phyloP scores from a whole-genome alignment of 2,888 invertebrate genomes.

The Dorcus parallelipipedus region DNA sequence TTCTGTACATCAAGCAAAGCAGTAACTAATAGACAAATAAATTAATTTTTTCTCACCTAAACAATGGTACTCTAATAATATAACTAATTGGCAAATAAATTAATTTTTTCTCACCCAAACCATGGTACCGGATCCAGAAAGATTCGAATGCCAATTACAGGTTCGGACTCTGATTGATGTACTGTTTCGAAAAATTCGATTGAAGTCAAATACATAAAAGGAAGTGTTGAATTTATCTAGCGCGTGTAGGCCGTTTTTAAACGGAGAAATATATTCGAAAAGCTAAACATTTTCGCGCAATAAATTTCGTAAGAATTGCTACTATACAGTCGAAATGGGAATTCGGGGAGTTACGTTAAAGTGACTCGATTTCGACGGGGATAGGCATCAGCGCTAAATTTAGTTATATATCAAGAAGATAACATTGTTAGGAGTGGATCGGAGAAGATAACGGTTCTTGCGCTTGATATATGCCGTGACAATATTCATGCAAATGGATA shows the following conservation, averaged over 20 bases:
- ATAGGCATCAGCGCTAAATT: constrained; percentile 9
- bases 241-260: neutral
- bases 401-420: constrained; percentile 23
- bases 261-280: neutral
- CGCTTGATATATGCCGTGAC: constrained; percentile 11
- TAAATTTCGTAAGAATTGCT: constrained; percentile 21
- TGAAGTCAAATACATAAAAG: too few species aligned
- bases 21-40: too few species aligned
- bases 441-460: constrained; percentile 10
- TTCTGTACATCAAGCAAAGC: too few species aligned
- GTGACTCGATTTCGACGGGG: constrained; percentile 19
- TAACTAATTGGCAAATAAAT: too few species aligned
- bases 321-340: constrained; percentile 17
- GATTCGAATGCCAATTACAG: too few species aligned
- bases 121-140: too few species aligned
- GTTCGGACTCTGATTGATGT: too few species aligned
- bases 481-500: neutral
- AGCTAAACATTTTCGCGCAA: constrained; percentile 12
- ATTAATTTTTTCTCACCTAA: too few species aligned
- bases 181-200: too few species aligned
- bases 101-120: too few species aligned
- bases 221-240: too few species aligned
- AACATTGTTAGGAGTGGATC: constrained; percentile 20
- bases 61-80: too few species aligned
- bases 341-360: constrained; percentile 24